Evolutionary conservation across 2,797 vertebrate species (phyloP).

Genomic region (Pteronotus mesoamericanus): DNA sequence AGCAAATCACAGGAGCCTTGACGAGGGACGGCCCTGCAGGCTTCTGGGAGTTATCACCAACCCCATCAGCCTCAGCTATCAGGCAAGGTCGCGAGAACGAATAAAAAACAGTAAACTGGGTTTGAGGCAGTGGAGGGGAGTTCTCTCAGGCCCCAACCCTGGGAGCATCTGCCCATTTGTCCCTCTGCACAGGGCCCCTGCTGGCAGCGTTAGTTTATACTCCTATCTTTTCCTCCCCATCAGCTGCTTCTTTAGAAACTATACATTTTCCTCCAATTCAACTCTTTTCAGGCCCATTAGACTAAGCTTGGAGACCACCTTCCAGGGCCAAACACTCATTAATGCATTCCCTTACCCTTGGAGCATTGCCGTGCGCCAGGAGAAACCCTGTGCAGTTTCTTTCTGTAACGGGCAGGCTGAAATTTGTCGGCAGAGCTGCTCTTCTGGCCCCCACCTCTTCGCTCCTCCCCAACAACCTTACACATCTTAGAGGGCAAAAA

Average conservation of each 20-base stretch:
- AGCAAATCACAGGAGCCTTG: not conserved
- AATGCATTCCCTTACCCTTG: not conserved
- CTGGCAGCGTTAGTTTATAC: not conserved
- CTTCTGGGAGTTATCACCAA: not conserved
- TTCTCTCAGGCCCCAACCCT: not conserved
- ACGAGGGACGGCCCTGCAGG: too few relatives aligned
- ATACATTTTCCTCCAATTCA: not conserved
- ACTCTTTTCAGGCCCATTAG: not conserved
- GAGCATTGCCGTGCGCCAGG: not conserved
- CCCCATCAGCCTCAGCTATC: too few relatives aligned
- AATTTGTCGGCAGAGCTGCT: not conserved
- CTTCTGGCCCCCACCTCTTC: rapidly evolving
- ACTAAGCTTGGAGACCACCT: not conserved
- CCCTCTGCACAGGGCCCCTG: not conserved
- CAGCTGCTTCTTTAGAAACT: not conserved
- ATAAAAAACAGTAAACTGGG: not conserved
- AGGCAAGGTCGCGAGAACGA: not conserved
- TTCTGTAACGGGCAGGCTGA: not conserved
- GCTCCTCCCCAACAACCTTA: not conserved
- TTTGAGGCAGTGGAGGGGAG: not conserved
- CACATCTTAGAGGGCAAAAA: not conserved
- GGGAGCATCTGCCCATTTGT: not conserved
- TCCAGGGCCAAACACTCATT: not conserved
- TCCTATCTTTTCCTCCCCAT: not conserved
- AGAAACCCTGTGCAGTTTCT: not conserved